Evolutionary conservation across 2,888 invertebrate genomes (phyloP).

Genomic region (Rotaria magnacalcarata): DNA sequence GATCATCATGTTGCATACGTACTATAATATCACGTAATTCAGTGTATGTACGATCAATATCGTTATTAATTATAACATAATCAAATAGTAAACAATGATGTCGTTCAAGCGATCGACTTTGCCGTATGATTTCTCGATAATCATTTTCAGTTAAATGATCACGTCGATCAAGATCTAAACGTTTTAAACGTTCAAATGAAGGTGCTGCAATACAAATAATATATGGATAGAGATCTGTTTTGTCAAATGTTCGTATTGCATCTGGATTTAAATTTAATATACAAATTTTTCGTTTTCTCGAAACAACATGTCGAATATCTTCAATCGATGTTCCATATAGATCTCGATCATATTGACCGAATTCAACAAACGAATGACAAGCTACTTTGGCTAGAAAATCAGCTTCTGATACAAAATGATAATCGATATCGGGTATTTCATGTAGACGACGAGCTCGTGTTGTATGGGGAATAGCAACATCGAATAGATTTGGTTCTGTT

Average conservation of each 20-base stretch:
- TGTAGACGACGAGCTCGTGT: neutral
- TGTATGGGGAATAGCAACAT: conserved; percentile 38
- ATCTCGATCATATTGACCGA: conserved; percentile 24
- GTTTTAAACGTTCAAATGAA: conserved; percentile 10
- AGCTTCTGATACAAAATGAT: neutral
- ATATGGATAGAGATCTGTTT: conserved; percentile 13
- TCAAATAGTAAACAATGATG: conserved; percentile 33
- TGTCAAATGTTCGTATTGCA: conserved; percentile 28
- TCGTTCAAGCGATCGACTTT: conserved; percentile 32
- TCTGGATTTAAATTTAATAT: conserved; percentile 37
- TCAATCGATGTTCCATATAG: conserved; percentile 27
- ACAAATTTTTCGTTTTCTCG: neutral
- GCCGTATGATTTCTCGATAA: neutral
- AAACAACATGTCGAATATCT: neutral
- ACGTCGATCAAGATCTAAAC: conserved; percentile 22
- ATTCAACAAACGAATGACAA: neutral
- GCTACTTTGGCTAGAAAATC: neutral
- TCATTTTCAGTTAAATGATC: conserved; percentile 28
- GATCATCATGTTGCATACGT: conserved; percentile 19
- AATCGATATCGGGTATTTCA: conserved; percentile 20
- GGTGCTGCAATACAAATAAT: conserved; percentile 35
- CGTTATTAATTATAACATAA: conserved; percentile 10
- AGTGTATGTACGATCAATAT: neutral
- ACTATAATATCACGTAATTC: conserved; percentile 10
- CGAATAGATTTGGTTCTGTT: conserved; percentile 27